Evolutionary conservation across 2,888 invertebrate genomes (phyloP), one percentile per base, ranked within the genome.

Genomic region (Melieria picta): DNA sequence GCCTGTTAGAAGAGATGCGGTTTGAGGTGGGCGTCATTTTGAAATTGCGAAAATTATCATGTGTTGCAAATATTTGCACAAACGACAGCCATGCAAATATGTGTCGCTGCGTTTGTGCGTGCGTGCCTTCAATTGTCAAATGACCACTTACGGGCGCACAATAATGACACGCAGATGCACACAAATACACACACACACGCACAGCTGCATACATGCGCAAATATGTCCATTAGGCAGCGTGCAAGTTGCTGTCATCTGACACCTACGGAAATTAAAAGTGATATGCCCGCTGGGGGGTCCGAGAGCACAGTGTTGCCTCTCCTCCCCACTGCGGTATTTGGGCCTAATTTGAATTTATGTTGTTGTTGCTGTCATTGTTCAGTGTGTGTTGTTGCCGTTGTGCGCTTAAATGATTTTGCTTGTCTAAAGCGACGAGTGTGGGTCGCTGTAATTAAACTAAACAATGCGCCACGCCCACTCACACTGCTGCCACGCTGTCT

Each of bases 241-340:
- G 55, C 55, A 47, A 63, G 46, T 55, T 67, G 60, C 61, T 68
- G 72, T 63, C 71, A 69, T 62, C 58, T 72, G 65, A 71, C 71
- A 66, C 71, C 64, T 61, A 65, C 72, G 76, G 70, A 76, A 76
- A 76, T 76, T 74, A 76, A 74, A 74, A 76, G 72, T 76, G 74
- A 74, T 76, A 72, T 72, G 61, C 65, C 72, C 73, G 62, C 63
- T 67, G 73, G 69, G 63, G 55, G 56, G 61, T 72, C 66, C 43
- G 52, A 52, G 50, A 55, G 62, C 46, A 42, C 52, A 50, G 13
- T 65, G 16, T 7, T 47, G 16, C 30, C 13, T 13, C 11, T 5
- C 5, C 46, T 5, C 42, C 16, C 13, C 5, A 45, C 43, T 42
- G 2, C 7, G 47, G 56, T 63, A 48, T 57, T 46, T 52, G 46